Conservation (phyloP, 2,113 vertebrate genomes). For the Sinocyclocheilus rhinocerous region DNA sequence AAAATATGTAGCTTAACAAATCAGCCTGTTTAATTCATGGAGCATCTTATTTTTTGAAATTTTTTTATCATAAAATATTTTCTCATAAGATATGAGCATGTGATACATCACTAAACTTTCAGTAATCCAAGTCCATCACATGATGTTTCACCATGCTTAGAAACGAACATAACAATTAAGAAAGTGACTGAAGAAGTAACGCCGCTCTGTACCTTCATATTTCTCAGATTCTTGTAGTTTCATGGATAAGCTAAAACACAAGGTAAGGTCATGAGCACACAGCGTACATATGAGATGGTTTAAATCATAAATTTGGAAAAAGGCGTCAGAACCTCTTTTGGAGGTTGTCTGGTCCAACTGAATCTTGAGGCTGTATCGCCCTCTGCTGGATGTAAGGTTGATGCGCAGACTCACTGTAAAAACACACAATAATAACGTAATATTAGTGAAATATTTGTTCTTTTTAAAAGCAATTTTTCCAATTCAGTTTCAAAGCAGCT, state of each 20-base stretch:
- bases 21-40: neutral
- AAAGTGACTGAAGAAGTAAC: neutral
- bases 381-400: constrained; percentile 36
- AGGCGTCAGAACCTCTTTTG: neutral
- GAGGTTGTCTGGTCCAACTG: neutral
- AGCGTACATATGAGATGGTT: neutral
- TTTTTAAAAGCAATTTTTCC: neutral
- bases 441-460: neutral
- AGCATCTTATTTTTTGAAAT: neutral
- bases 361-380: constrained; percentile 24
- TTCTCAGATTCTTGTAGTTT: neutral
- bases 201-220: neutral
- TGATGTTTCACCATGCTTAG: neutral
- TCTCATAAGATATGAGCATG: neutral
- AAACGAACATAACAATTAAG: neutral
- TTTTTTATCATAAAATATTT: neutral
- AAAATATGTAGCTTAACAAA: constrained; percentile 3
- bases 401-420: neutral
- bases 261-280: neutral
- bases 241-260: neutral
- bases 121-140: neutral
- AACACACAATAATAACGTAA: neutral
- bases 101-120: neutral
- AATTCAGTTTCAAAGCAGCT: neutral
- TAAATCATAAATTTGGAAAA: neutral